Evolutionary conservation across 2,888 invertebrate genomes (phyloP), one percentile per base, ranked within the genome.

Genomic region (Syrista parreyssii): DNA sequence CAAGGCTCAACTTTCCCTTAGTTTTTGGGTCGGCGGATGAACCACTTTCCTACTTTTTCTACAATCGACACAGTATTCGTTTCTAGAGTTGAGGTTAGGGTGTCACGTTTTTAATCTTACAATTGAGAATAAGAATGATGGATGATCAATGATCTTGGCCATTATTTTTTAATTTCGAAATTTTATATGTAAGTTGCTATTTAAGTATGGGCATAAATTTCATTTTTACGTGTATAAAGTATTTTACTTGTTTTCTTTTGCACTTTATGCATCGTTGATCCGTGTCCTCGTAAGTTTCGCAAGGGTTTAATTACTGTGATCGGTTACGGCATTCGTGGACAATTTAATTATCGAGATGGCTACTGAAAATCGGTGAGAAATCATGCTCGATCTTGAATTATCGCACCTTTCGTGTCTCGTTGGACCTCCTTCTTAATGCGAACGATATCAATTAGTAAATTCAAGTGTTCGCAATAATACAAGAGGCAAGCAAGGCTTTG

Each of bases 1-100:
- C 76, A 75, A 83, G 79, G 78, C 81, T 83, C 79, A 83, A 78
- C 85, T 84, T 84, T 84, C 84, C 74, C 82, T 80, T 75, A 35
- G 76, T 40, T 75, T 78, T 78, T 73, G 72, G 79, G 78, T 78
- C 79, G 72, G 33, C 75, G 11, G 68, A 71, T 68, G 73, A 76
- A 73, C 76, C 68, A 78, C 75, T 76, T 78, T 76, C 76, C 71
- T 72, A 76, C 76, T 78, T 78, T 74, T 78, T 23, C 15, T 55
- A 55, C 2, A 23, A 23, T 9, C 23, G 40, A 55, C 23, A 15
- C 23, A 23, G 40, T 55, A 23, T 55, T 55, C 40, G 9, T 6
- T 23, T 55, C 23, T 9, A 55, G 23, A 55, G 40, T 23, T 4
- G 23, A 55, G 9, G 6, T 15, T 55, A 6, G 1, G 1, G 23